Evolutionary conservation across 2,797 vertebrate genomes (phyloP), one percentile per base, ranked within the genome.

Genomic region (Danio aesculapii): DNA sequence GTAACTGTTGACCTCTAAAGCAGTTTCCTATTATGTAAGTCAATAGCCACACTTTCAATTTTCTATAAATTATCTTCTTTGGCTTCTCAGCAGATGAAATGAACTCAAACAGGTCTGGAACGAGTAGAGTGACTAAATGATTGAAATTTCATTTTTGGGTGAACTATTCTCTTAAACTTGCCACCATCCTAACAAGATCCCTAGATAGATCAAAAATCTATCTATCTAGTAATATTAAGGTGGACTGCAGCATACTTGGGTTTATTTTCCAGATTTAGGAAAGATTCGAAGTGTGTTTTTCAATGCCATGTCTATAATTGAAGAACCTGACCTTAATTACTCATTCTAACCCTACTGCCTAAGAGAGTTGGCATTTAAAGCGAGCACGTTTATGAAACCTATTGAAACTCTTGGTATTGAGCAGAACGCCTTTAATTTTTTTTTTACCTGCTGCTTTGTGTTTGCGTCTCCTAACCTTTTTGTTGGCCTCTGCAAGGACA

Each of bases 341-440:
- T 72, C 30, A 59, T 87, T 81, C 59, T 58, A 83, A 88, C 72
- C 79, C 61, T 46, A 5, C 50, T 50, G 69, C 75, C 55, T 87
- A 67, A 49, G 30, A 66, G 62, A 86, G 87, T 82, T 92, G 92
- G 90, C 90, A 90, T 93, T 93, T 91, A 84, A 86, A 81, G 85
- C 88, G 74, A 8, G 77, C 84, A 75, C 30, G 80, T 64, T 71
- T 82, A 82, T 86, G 85, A 84, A 89, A 84, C 86, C 82, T 88
- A 88, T 89, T 85, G 73, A 84, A 87, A 84, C 83, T 17, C 76
- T 75, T 53, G 21, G 76, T 9, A 55, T 73, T 30, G 81, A 69
- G 82, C 72, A 66, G 7, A 81, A 52, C 8, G 6, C 41, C 62
- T 74, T 84, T 77, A 9, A 70, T 72, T 47, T 67, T 55, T n/a